Evolutionary conservation across 1,140 invertebrate species (phyloP), one percentile per base, ranked within the genome.

Genomic region (Drosophila albomicans): DNA sequence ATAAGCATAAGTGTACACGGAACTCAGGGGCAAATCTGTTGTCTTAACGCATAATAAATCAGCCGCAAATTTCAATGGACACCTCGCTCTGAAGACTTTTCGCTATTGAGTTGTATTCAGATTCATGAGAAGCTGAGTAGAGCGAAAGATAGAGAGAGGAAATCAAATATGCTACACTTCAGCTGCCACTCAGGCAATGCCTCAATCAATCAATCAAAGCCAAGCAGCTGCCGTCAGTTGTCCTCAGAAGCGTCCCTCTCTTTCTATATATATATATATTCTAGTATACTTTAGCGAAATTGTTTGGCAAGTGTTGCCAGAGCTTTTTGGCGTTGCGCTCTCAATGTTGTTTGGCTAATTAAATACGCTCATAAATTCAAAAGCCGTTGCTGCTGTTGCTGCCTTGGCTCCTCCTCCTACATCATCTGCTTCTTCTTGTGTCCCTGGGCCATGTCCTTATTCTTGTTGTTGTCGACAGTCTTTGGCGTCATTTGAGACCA

Each of bases 11-110:
- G 35, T 38, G 16, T 20, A 20, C 46, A 49, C 10, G 2, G 48
- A 25, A 10, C 15, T 58, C 65, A 20, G 46, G 65, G 65, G 68
- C 35, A 87, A 87, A 88, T 88, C 82, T 88, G 84, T 87, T 87
- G 84, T 82, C 84, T 88, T 88, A 87, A 88, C 84, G 85, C 80
- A 87, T 87, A 87, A 88, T 87, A 87, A 87, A 82, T 87, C 84
- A 87, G 82, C 82, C 76, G 48, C 84, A 87, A 25, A 76, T 87
- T 87, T 87, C 76, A 87, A 86, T 86, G 72, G 69, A 73, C 52
- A 63, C 25, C 32, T 66, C 35, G 32, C 38, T 20, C 43, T 15
- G 5, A 5, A 11, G 10, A 1, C 16, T 43, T 58, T 20, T 7
- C 8, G 4, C 41, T 25, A 38, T 57, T 32, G 54, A 35, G 25